Evolutionary conservation across 2,113 vertebrate genomes (phyloP).

Genomic region (Setophaga kirtlandii): DNA sequence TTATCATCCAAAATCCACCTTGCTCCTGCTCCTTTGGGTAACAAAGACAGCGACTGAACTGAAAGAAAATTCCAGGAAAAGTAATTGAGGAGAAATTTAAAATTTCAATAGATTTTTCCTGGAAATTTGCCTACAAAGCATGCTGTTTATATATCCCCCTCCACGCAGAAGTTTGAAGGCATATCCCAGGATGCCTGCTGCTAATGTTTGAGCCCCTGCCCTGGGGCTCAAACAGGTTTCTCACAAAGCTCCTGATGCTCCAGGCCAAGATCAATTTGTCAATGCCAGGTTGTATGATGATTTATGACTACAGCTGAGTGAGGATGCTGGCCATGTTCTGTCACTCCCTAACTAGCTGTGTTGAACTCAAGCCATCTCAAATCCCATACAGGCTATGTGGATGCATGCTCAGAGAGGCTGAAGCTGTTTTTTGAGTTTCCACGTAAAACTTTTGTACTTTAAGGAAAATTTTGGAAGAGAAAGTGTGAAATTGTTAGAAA

Average conservation of each 20-base stretch:
- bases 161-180: conserved; percentile 34
- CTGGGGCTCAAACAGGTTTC: conserved; percentile 37
- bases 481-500: background rate
- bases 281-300: conserved; percentile 72
- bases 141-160: conserved; percentile 35
- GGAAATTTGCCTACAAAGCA: conserved; percentile 24
- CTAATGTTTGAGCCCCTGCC: conserved; percentile 17
- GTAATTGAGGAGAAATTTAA: conserved; percentile 10
- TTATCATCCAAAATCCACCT: background rate
- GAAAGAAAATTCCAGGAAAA: conserved; percentile 55
- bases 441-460: background rate
- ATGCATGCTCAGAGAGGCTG: conserved; percentile 25
- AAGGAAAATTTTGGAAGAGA: conserved; percentile 20
- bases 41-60: conserved; percentile 27
- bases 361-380: conserved; percentile 63
- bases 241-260: conserved; percentile 56
- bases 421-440: conserved; percentile 35
- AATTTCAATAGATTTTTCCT: background rate
- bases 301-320: conserved; percentile 63
- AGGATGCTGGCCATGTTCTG: background rate
- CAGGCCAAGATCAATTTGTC: conserved; percentile 74
- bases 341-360: conserved; percentile 45
- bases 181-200: conserved; percentile 16
- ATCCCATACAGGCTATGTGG: background rate
- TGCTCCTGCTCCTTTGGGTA: conserved; percentile 7